phyloP scores from a whole-genome alignment of 37 sponge, comb jelly and placozoan genomes.

The Tethya wilhelma region DNA sequence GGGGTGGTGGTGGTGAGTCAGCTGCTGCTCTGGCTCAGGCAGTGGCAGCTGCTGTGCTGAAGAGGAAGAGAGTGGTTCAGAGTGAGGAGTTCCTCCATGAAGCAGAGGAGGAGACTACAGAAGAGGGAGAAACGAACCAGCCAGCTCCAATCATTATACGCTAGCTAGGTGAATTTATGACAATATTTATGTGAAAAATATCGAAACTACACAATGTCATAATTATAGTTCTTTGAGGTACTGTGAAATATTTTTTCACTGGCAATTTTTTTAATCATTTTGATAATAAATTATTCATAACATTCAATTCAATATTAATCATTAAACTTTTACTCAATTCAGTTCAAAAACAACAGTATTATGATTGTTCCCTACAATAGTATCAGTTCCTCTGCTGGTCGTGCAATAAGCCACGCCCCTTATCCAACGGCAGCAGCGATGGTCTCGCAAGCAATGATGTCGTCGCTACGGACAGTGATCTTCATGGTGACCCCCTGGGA shows the following conservation, averaged over 20 bases:
- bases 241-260: no score
- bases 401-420: not conserved
- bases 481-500: conserved; percentile 84
- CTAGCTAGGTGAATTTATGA: no score
- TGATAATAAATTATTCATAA: no score
- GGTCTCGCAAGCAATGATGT: conserved; percentile 70
- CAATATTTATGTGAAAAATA: no score
- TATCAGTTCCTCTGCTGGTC: not conserved
- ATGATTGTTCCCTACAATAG: not conserved
- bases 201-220: no score
- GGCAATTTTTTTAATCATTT: no score
- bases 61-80: not conserved
- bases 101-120: no score
- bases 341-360: not conserved
- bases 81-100: no score
- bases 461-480: conserved; percentile 82
- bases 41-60: not conserved
- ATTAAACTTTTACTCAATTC: not conserved
- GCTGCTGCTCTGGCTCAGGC: not conserved
- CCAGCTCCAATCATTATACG: no score
- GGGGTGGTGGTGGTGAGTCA: not conserved
- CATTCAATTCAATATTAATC: not conserved
- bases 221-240: no score
- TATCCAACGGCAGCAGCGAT: conserved; percentile 79
- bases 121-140: no score